Evolutionary conservation across 2,888 invertebrate species (phyloP), one percentile per base, ranked within the genome.

Genomic region (Leucophora obtusa): DNA sequence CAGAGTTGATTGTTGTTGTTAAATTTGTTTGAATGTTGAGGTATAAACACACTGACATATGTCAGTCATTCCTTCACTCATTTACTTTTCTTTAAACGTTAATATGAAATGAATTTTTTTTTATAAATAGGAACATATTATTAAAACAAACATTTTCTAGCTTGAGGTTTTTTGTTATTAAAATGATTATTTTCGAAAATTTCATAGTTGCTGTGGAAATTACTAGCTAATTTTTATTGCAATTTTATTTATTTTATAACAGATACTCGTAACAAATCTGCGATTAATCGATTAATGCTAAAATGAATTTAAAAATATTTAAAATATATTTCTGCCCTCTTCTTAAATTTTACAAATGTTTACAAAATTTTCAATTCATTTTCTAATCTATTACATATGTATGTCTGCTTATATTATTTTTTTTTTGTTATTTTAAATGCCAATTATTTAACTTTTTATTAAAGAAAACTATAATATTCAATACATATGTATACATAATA

Each of bases 361-460:
- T n/a, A n/a, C n/a, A n/a, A n/a, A n/a, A n/a, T n/a, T n/a, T n/a
- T n/a, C n/a, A n/a, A n/a, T n/a, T n/a, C n/a, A n/a, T n/a, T n/a
- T n/a, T n/a, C n/a, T n/a, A n/a, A n/a, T n/a, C 60, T 56, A 35
- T 80, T 54, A 69, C 21, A n/a, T n/a, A n/a, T n/a, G 63, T 38
- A 35, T 81, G 76, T 69, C 76, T 73, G 68, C 72, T 72, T 74
- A 28, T 28, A 6, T 33, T 51, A 51, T 33, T 10, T 28, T 51
- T 65, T 60, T 76, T 76, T 50, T 7, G 35, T 76, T 72, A 53
- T 58, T 68, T 76, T 59, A 81, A 73, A 81, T 76, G 76, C 73
- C 80, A 76, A 76, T 81, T 76, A 72, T 71, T 75, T 56, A 51
- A 35, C 8, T 21, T 14, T 69, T 38, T 56, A n/a, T 7, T 8